phyloP scores from a whole-genome alignment of 1,140 invertebrate species.

The Musca domestica region DNA sequence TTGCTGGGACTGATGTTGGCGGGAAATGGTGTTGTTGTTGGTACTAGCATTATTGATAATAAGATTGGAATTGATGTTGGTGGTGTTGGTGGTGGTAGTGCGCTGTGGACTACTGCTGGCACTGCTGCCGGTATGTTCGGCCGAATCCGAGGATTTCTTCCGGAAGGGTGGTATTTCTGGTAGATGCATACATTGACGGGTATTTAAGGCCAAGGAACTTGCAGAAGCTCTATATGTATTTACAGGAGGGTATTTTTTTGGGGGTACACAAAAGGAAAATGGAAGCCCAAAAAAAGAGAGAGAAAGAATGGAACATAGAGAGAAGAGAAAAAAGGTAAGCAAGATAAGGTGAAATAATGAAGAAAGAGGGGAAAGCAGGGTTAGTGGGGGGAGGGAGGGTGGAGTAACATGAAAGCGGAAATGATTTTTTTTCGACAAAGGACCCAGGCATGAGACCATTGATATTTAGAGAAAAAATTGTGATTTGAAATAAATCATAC shows the following conservation, averaged over 20 bases:
- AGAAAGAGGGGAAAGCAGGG: neutral
- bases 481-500: neutral
- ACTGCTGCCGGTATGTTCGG: constrained; percentile 44
- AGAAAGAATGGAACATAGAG: neutral
- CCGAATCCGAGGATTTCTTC: constrained; percentile 51
- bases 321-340: neutral
- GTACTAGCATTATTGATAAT: neutral
- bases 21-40: constrained; percentile 30
- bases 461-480: neutral
- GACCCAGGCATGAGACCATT: neutral
- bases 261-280: constrained; percentile 17
- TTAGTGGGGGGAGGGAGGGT: neutral
- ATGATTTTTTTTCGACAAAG: neutral
- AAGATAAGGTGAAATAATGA: neutral
- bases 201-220: constrained; percentile 42
- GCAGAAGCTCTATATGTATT: constrained; percentile 40
- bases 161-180: constrained; percentile 59
- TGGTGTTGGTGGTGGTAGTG: neutral
- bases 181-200: constrained; percentile 53
- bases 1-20: neutral
- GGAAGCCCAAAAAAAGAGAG: constrained; percentile 1
- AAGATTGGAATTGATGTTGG: neutral
- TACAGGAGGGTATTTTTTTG: constrained; percentile 16
- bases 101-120: constrained; percentile 46
- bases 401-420: constrained; percentile 17